These are phyloP conservation scores for Oeneis ivallda DNA, from an alignment of 2,888 invertebrate genomes.

Conservation along the genomic window DNA sequence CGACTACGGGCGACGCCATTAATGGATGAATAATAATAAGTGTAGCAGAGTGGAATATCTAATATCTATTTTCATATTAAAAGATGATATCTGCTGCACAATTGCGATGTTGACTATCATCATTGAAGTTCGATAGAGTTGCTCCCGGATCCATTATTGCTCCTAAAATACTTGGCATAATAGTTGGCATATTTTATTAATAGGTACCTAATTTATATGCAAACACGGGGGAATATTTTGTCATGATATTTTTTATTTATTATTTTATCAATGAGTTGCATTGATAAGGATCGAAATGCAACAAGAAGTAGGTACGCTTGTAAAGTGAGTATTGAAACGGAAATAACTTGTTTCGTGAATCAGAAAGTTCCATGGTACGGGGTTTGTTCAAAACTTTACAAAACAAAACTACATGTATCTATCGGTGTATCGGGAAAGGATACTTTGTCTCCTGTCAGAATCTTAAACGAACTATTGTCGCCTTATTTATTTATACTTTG, in stretches of 20 bases:
- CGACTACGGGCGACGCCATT: conserved; percentile 47
- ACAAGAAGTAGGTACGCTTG: conserved; percentile 2
- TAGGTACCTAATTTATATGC: too few species aligned
- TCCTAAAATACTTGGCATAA: too few species aligned
- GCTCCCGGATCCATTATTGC: too few species aligned
- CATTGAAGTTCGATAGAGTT: too few species aligned
- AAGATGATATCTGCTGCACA: background rate
- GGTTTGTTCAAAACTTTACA: conserved; percentile 6
- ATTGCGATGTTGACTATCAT: too few species aligned
- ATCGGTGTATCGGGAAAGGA: conserved; percentile 7
- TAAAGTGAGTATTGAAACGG: conserved; percentile 8
- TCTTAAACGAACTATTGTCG: conserved; percentile 13
- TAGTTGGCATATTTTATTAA: too few species aligned
- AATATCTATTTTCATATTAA: conserved; percentile 42
- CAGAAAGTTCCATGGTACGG: background rate
- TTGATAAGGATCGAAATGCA: background rate
- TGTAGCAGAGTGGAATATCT: conserved; percentile 59
- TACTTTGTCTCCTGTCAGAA: conserved; percentile 10
- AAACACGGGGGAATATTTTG: too few species aligned
- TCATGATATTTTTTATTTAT: background rate
- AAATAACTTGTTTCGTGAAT: conserved; percentile 8
- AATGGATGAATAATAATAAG: conserved; percentile 63
- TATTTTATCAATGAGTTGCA: background rate
- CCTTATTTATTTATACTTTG: conserved; percentile 6
- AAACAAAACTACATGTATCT: background rate